Evolutionary conservation across 1,140 invertebrate genomes (phyloP), one percentile per base, ranked within the genome.

Genomic region (Brachionus calyciflorus): DNA sequence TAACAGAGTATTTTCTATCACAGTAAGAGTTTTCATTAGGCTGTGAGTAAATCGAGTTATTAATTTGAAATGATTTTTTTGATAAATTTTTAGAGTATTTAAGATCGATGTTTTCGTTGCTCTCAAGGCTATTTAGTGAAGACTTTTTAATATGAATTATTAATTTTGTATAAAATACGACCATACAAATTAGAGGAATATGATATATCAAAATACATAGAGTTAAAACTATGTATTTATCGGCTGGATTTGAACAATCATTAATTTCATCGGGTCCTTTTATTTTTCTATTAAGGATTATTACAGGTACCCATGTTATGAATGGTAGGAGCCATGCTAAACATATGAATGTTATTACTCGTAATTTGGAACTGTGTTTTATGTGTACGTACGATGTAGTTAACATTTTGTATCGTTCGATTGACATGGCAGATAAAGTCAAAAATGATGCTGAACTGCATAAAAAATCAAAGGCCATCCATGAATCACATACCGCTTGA

Each of bases 391-490:
- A 76, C 7, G 73, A 55, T 46, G 73, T 26, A 40, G 73, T 76
- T n/a, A 76, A 28, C 49, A 55, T 55, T 49, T 55, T 55, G 30
- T 76, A 76, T n/a, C 73, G 12, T 46, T 76, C 73, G 5, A 76
- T 41, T 30, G 73, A 55, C 73, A 76, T 76, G 17, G 73, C 49
- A 14, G 73, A 33, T 12, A 76, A 41, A 9, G 73, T 76, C 17
- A 76, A 49, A 76, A 76, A 76, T 12, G 73, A 76, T 19, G 73
- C 73, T 60, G 73, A 55, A 46, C 49, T 55, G 30, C 73, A 76
- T 21, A 55, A 19, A 76, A 76, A 76, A 24, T 76, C 73, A 55
- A 76, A 40, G 12, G 73, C 14, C 73, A 76, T 76, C 73, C 73
- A 76, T 28, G 26, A 17, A 19, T 76, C 49, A 48, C 73, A 76